Evolutionary conservation across 2,113 vertebrate genomes (phyloP).

Genomic region (Xiphophorus maculatus): DNA sequence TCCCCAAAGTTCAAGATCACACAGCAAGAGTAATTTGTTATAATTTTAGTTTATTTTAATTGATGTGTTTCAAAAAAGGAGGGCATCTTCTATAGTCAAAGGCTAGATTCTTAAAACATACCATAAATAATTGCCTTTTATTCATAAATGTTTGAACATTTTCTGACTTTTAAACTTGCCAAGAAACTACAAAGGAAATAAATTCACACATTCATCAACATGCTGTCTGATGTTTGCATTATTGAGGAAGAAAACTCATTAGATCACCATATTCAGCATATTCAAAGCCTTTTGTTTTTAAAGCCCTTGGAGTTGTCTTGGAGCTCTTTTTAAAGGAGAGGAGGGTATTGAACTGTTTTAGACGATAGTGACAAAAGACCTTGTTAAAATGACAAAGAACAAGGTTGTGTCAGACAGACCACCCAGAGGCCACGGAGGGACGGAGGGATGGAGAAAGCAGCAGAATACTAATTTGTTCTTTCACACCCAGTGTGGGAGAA

Average conservation of each 20-base stretch:
- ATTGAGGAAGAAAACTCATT: background rate
- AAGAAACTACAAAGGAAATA: no score
- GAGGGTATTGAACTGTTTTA: constrained; percentile 25
- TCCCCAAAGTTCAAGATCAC: no score
- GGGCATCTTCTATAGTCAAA: no score
- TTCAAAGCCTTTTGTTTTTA: background rate
- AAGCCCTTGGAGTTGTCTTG: background rate
- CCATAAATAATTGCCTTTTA: no score
- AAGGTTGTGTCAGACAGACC: constrained; percentile 55
- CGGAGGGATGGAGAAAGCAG: constrained; percentile 8
- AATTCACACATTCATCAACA: background rate
- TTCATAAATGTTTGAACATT: no score
- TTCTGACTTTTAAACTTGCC: no score
- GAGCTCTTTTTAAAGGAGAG: background rate
- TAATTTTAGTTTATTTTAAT: no score
- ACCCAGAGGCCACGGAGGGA: constrained; percentile 20
- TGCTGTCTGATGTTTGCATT: background rate
- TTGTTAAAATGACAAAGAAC: constrained; percentile 45
- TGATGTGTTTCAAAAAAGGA: no score
- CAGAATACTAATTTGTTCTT: constrained; percentile 52
- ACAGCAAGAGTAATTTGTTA: no score
- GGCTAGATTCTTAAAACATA: no score
- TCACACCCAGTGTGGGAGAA: constrained; percentile 4
- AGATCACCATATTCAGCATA: background rate
- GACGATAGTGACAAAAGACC: constrained; percentile 23